A percentile compares a stretch with the other conserved stretches of the same genome.
Conservation (phyloP, 1,140 invertebrate genomes). For the Latrodectus geometricus region DNA sequence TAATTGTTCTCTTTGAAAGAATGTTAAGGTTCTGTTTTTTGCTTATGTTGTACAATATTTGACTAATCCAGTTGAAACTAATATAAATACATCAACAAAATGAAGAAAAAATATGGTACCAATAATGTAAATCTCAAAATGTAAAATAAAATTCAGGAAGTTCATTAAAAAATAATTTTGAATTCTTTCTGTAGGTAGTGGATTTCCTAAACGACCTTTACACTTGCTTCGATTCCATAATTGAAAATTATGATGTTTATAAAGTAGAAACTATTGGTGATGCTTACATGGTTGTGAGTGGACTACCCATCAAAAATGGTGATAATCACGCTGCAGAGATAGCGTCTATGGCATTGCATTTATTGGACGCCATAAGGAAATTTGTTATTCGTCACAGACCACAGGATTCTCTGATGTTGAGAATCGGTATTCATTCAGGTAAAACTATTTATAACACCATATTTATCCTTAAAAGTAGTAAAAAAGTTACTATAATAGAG, state of each 20-base stretch:
- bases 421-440: constrained; percentile 96
- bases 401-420: constrained; percentile 87
- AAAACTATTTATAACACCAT: too few species aligned
- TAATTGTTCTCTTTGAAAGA: too few species aligned
- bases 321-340: constrained; percentile 94
- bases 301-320: constrained; percentile 89
- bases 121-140: too few species aligned
- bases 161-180: background rate
- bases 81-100: too few species aligned
- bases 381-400: constrained; percentile 93
- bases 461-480: too few species aligned
- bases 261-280: constrained; percentile 95
- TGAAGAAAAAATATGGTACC: too few species aligned
- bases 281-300: constrained; percentile 76
- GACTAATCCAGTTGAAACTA: too few species aligned
- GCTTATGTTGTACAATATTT: too few species aligned
- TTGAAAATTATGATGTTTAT: constrained; percentile 98
- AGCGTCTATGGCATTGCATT: constrained; percentile 93
- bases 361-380: constrained; percentile 87
- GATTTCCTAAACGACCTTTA: constrained; percentile 96
- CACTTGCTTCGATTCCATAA: constrained; percentile 93
- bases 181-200: constrained; percentile 78
- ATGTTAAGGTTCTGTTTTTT: too few species aligned
- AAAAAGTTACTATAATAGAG: too few species aligned
- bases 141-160: too few species aligned